Evolutionary conservation across 2,888 invertebrate genomes (phyloP), one percentile per base, ranked within the genome.

Genomic region (Nematopogon swammerdamellus): DNA sequence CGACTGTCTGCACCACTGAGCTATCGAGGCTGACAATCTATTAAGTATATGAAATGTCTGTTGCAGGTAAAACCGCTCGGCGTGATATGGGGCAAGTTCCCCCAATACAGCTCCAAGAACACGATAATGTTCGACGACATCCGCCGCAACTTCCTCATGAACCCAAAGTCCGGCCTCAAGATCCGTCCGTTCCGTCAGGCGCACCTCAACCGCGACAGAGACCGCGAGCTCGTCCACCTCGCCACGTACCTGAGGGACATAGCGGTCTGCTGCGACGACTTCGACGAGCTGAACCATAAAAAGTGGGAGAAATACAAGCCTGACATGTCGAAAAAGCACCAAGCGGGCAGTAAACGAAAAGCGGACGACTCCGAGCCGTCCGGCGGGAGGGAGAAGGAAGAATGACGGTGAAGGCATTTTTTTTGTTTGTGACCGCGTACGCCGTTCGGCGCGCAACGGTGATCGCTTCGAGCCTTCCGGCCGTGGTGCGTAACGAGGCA

Each of bases 121-220:
- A 97, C 97, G 0, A 95, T 98, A 54, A 98, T 98, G 97, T 93
- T 98, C 60, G 97, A 98, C 64, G 97, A 98, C 62, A 91, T 97
- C 42, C 81, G 96, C 49, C 82, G 96, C 58, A 98, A 98, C 71
- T 98, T 98, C 63, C 85, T 97, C 42, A 97, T 98, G 97, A 98
- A 98, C 69, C 97, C 97, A 0, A 91, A 92, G 59, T 93, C 91
- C 52, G 97, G 97, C 0, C 76, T 97, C 1, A 88, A 89, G 69
- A 97, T 97, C 59, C 83, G 89, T 62, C 90, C 97, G 0, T 97
- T 96, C 67, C 83, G 91, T 4, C 91, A 96, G 62, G 97, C 97
- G 0, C 96, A 97, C 63, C 69, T 91, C 1, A 96, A 94, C 66
- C 83, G 97, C 46, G 82, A 85, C 49, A 89, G 85, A 49, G 97